Percentiles rank a stretch among this genome's conserved stretches.
phyloP scores from a whole-genome alignment of 2,888 invertebrate species.

The Limnephilus rhombicus region DNA sequence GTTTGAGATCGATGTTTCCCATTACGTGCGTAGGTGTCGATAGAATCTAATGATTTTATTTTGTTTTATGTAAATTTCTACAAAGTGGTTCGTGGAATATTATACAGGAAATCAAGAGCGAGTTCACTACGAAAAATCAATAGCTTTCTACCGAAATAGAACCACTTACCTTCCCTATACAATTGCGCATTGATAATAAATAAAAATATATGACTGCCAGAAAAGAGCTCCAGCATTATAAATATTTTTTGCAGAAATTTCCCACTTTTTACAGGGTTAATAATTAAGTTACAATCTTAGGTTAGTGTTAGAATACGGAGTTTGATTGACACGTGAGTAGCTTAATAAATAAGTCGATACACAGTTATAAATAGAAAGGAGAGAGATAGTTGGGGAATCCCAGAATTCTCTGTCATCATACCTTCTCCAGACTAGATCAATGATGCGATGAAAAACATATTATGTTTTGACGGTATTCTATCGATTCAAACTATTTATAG shows the following conservation, averaged over 20 bases:
- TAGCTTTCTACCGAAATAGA: slow-evolving; percentile 5
- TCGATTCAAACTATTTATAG: neutral
- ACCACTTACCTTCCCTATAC: neutral
- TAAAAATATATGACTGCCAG: neutral
- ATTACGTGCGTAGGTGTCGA: neutral
- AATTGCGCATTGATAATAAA: neutral
- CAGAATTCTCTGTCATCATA: neutral
- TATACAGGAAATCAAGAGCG: neutral
- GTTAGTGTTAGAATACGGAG: neutral
- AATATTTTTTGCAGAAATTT: neutral
- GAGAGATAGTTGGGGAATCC: neutral
- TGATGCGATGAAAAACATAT: neutral
- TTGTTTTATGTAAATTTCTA: neutral
- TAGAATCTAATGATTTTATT: neutral
- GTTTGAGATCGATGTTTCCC: neutral
- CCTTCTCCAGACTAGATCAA: neutral
- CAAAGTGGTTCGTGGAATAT: neutral
- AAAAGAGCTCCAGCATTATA: neutral
- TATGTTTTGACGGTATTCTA: neutral
- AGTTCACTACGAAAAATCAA: neutral
- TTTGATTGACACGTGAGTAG: neutral
- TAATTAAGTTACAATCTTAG: neutral
- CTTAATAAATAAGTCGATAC: neutral
- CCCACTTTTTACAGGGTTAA: neutral
- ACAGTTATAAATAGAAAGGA: neutral